These are phyloP conservation scores for Daubentonia madagascariensis DNA, from an alignment of 2,113 vertebrate species.

Conservation along the genomic window DNA sequence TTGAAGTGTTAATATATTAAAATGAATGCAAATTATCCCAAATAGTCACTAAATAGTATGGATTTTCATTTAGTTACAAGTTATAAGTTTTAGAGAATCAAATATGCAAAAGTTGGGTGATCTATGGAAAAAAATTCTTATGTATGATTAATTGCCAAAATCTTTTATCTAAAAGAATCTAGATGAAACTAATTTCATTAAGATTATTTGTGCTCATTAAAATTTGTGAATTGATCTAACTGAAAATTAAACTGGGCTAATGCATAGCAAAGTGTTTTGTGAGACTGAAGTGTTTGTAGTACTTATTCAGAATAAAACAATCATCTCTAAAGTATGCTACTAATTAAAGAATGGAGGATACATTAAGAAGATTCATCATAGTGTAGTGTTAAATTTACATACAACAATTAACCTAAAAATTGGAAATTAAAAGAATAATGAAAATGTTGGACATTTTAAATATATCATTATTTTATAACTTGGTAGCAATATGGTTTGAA, in stretches of 20 bases:
- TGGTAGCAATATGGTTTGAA: not conserved
- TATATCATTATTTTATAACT: not conserved
- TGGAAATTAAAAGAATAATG: not conserved
- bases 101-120: slow-evolving; percentile 39
- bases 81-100: slow-evolving; percentile 36
- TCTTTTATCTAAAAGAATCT: slow-evolving; percentile 14
- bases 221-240: not conserved
- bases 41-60: slow-evolving; percentile 67
- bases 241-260: not conserved
- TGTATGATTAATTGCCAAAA: not conserved
- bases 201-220: not conserved
- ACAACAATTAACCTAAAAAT: not conserved
- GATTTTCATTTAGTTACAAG: slow-evolving; percentile 56
- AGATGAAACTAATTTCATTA: not conserved
- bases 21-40: slow-evolving; percentile 67
- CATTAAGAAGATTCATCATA: not conserved
- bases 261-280: not conserved
- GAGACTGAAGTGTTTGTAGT: not conserved
- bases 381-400: not conserved
- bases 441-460: not conserved
- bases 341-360: not conserved
- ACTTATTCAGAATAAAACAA: not conserved
- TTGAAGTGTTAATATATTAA: slow-evolving; percentile 72
- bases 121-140: slow-evolving; percentile 2
- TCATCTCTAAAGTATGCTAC: not conserved